Conservation (phyloP, 1,140 invertebrate genomes). For the Drosophila hydei region DNA sequence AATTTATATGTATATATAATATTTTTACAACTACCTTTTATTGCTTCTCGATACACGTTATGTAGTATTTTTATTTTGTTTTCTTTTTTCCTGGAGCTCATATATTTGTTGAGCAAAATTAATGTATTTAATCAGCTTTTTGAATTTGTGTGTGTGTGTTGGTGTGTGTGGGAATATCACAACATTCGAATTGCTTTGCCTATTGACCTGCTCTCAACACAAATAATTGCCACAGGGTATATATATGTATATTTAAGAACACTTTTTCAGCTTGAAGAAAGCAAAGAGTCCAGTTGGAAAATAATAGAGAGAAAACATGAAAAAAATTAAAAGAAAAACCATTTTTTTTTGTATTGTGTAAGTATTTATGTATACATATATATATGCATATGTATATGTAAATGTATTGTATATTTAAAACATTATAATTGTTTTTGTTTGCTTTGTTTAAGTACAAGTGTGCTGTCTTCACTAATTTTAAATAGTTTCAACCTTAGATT, state of each 20-base stretch:
- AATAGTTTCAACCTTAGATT: constrained; percentile 72
- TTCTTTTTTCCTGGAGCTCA: constrained; percentile 65
- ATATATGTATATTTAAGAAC: constrained; percentile 9
- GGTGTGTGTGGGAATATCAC: constrained; percentile 70
- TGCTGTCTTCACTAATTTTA: constrained; percentile 71
- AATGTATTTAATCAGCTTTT: constrained; percentile 48
- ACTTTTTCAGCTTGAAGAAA: constrained; percentile 7
- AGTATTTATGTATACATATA: constrained; percentile 42
- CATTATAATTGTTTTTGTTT: constrained; percentile 59
- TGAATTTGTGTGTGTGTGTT: constrained; percentile 33
- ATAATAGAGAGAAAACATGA: constrained; percentile 21
- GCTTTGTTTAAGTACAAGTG: constrained; percentile 52
- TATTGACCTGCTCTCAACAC: constrained; percentile 34
- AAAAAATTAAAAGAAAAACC: constrained; percentile 42
- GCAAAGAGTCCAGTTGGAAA: constrained; percentile 38
- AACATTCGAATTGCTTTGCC: constrained; percentile 77
- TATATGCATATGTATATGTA: constrained; percentile 26
- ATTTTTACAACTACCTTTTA: constrained; percentile 79
- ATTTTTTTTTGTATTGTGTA: constrained; percentile 48
- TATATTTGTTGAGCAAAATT: constrained; percentile 68
- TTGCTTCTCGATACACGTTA: constrained; percentile 83
- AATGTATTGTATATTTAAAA: constrained; percentile 57
- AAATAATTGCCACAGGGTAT: constrained; percentile 11
- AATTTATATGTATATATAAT: constrained; percentile 27
- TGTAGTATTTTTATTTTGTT: constrained; percentile 16